Evolutionary conservation across 2,888 invertebrate species (phyloP), one percentile per base, ranked within the genome.

Genomic region (Synanthedon andrenaeformis): DNA sequence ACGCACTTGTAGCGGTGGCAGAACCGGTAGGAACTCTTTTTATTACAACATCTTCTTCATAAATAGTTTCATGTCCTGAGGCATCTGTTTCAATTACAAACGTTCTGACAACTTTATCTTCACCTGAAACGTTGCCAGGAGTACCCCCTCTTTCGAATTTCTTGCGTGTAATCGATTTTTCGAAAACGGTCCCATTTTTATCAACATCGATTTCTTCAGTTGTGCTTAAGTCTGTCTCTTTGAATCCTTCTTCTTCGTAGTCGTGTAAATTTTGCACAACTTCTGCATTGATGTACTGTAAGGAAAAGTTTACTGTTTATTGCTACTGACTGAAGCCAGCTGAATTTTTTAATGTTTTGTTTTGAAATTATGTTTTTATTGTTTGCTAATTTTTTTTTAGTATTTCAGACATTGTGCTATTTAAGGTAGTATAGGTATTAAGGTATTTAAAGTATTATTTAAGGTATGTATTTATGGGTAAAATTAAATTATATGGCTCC

Each of bases 31-130:
- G 58, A 23, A 67, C 58, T 54, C 62, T 66, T 42, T 67, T 69
- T 12, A 80, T 69, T 1, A 73, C 59, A 1, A 73, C 65, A 59
- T 83, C 81, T 58, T 75, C 67, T 61, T 83, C 81, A n/a, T 58
- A 60, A 6, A 82, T 62, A 0, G 52, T 59, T 59, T 77, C 72
- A 11, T 70, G 61, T 3, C 82, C 84, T 0, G 49, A 12, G 2
- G 62, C 66, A 53, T 81, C 78, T 1, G 59, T 58, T 14, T 64
- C 66, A 2, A 79, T 69, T 0, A 63, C 59, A 3, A 76, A 58
- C 0, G 58, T 72, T 57, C 62, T 64, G 3, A 68, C 60, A 14
- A 67, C 56, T 49, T 67, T 70, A 51, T 73, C 71, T 51, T 66
- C 62, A 3, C 64, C 61, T 1, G 60, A 57, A 12, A 65, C 55